Evolutionary conservation across 30 jellyfish, hydroid and myxozoan genomes (phyloP), one percentile per base, ranked within the genome.

Genomic region (Clytia hemisphaerica): DNA sequence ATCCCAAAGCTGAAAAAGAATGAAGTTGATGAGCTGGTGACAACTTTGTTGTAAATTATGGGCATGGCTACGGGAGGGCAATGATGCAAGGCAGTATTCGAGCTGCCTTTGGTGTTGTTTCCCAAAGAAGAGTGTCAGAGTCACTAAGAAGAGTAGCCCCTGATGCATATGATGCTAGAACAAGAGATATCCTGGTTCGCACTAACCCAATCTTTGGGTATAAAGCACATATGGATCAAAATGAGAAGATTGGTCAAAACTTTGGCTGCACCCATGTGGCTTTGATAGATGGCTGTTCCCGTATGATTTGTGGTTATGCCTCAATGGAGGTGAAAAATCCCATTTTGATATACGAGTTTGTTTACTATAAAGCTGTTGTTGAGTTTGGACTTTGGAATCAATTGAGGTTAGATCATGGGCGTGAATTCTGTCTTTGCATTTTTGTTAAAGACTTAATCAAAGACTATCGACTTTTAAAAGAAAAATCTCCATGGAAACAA

Each of bases 361-460:
- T 51, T 10, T 51, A 14, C 66, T 14, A 31, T 14, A 22, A 22
- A 14, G 66, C 66, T 22, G 15, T 51, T 10, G 31, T 51, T 14
- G 24, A 51, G 30, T 51, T 14, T 51, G 66, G 66, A 12, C 24
- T 51, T 10, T 51, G 66, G 66, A 31, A 51, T 10, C 66, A 51
- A 51, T 22, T 51, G 16, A 22, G 66, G 14, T 14, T 51, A 31
- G 66, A 51, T 31, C 66, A 51, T 0, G 28, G 65, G 10, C 28
- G 27, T 50, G 65, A 50, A 50, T 50, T 50, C 27, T 50, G 65
- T 28, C 22, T 50, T 15, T 15, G 14, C 28, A 50, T 21, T 7
- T 50, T 50, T 1, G 66, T 51, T 16, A 22, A 51, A 51, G 14
- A 51, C 14, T 22, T 51, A 14, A 22, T 51, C 0, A 14, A 22